Percentiles rank a stretch among this genome's conserved stretches.
Conservation (phyloP, 92 coral and sea anemone species). For the Phenganax marumi region DNA sequence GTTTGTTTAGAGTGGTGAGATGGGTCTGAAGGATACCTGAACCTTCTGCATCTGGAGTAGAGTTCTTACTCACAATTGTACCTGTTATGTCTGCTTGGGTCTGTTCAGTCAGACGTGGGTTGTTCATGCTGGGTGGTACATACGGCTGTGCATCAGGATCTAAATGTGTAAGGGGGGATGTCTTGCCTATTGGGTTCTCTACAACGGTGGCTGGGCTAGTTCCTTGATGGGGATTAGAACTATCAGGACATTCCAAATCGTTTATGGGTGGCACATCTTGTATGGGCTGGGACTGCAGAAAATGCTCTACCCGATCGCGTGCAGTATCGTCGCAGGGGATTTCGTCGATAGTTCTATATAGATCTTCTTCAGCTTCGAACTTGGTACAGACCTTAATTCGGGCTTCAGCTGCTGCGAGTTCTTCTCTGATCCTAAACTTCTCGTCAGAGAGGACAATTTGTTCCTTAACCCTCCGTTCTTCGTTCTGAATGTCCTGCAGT, state of each 20-base stretch:
- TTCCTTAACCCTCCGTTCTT: conserved; percentile 48
- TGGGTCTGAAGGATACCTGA: conserved; percentile 7
- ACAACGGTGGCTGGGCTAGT: background rate
- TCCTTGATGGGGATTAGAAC: background rate
- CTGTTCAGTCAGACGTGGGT: background rate
- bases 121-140: background rate
- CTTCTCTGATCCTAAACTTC: conserved; percentile 32
- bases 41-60: background rate
- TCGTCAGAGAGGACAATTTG: conserved; percentile 32
- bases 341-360: background rate
- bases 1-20: background rate
- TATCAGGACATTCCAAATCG: background rate
- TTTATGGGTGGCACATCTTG: background rate
- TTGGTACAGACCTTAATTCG: conserved; percentile 19
- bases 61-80: background rate
- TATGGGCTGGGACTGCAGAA: conserved; percentile 3
- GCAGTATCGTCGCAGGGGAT: conserved; percentile 15
- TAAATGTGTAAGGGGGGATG: background rate
- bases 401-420: conserved; percentile 47
- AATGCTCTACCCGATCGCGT: conserved; percentile 7
- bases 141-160: background rate
- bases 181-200: background rate
- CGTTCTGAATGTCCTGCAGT: conserved; percentile 34
- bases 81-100: background rate
- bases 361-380: background rate